Percentiles rank a stretch among this genome's conserved stretches.
Conservation (phyloP, 2,888 invertebrate species). For the Eueremaeus valkanovi region DNA sequence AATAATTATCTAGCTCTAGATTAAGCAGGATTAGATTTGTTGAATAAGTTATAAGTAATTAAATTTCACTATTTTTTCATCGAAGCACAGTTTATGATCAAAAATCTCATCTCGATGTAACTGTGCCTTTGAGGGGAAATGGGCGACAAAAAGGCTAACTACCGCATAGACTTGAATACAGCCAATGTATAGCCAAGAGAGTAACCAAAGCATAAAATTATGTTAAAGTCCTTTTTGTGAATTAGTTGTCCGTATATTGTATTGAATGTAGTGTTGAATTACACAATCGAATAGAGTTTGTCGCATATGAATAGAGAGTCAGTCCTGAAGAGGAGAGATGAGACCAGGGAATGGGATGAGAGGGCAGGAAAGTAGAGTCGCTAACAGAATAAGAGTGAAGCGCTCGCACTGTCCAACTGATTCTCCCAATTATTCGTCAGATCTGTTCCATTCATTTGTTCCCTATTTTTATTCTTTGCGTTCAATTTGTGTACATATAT, state of each 20-base stretch:
- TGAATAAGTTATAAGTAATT: neutral
- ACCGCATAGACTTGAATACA: neutral
- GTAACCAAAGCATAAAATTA: neutral
- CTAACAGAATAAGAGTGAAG: neutral
- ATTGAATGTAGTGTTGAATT: slow-evolving; percentile 14
- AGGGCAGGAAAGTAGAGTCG: no score
- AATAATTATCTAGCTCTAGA: no score
- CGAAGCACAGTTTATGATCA: no score
- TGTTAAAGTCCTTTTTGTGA: neutral
- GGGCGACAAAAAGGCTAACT: neutral
- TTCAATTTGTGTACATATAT: neutral
- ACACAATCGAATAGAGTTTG: neutral
- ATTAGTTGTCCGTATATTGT: no score
- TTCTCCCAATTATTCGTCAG: neutral
- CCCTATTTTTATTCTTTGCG: neutral
- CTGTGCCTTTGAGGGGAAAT: no score
- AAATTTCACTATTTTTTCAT: no score
- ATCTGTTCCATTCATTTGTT: neutral
- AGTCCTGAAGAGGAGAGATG: neutral
- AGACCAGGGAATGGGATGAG: no score
- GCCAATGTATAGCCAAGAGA: neutral
- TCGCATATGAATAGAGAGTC: neutral
- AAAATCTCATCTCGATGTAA: no score
- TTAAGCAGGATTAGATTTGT: no score
- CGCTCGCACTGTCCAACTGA: neutral